Evolutionary conservation across 1,140 invertebrate genomes (phyloP).

Genomic region (Drosophila hydei): DNA sequence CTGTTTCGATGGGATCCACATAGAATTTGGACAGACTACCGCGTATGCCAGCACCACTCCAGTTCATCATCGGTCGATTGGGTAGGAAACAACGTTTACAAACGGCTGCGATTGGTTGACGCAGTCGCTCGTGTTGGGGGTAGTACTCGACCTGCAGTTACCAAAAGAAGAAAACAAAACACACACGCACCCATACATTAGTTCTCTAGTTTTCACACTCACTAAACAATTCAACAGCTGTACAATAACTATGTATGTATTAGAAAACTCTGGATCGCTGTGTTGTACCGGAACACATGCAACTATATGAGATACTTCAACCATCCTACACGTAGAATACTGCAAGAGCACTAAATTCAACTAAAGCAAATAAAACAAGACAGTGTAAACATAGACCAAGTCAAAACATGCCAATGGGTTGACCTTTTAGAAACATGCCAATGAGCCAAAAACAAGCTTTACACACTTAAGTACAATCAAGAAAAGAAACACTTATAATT

Average conservation of each 20-base stretch:
- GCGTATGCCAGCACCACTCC: conserved; percentile 79
- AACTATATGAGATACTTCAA: conserved; percentile 22
- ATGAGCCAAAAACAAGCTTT: conserved; percentile 25
- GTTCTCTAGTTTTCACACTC: conserved; percentile 4
- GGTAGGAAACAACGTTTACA: conserved; percentile 83
- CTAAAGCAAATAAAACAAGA: conserved; percentile 12
- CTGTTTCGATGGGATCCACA: conserved; percentile 35
- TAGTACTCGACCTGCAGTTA: conserved; percentile 80
- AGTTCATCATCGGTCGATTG: conserved; percentile 76
- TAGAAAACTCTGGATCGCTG: conserved; percentile 9
- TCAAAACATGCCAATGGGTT: conserved; percentile 64
- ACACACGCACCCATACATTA: conserved; percentile 29
- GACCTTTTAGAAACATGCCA: conserved; percentile 42
- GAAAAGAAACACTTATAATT: background rate
- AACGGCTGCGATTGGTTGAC: conserved; percentile 84
- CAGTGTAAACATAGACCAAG: conserved; percentile 1
- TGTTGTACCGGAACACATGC: conserved; percentile 49
- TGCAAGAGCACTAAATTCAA: background rate
- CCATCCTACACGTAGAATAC: conserved; percentile 25
- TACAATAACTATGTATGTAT: conserved; percentile 20
- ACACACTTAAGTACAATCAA: conserved; percentile 15
- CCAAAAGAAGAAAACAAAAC: background rate
- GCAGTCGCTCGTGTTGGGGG: conserved; percentile 84
- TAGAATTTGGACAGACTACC: conserved; percentile 63
- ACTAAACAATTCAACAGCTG: background rate